Evolutionary conservation across 2,113 vertebrate species (phyloP).

Genomic region (Vulpes vulpes): DNA sequence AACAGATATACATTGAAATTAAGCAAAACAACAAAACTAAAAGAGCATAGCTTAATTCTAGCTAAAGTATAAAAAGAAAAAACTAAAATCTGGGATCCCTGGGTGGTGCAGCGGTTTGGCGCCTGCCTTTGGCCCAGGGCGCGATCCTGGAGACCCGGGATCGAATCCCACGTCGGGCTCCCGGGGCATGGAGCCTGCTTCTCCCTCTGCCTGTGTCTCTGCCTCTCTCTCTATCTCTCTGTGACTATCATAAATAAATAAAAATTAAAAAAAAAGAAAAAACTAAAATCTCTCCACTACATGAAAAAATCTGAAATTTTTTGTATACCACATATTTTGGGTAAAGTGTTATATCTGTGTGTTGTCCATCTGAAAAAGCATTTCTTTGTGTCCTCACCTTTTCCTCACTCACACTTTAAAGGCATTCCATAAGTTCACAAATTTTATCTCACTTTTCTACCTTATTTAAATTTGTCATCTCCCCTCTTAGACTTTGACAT

Average conservation of each 20-base stretch:
- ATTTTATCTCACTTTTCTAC: neutral
- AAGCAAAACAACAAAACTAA: neutral
- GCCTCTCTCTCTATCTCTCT: no score
- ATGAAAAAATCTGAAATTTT: neutral
- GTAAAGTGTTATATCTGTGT: neutral
- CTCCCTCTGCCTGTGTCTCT: no score
- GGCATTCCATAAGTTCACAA: neutral
- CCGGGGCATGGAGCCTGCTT: no score
- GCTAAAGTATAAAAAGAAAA: neutral
- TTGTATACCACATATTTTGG: neutral
- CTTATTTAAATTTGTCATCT: neutral
- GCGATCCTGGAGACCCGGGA: no score
- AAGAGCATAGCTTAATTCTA: neutral
- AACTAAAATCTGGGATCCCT: neutral
- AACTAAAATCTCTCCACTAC: neutral
- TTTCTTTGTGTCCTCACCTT: neutral
- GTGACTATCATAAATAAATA: no score
- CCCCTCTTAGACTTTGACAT: neutral
- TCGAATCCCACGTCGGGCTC: no score
- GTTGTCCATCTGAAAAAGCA: neutral
- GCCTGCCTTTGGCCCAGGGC: no score
- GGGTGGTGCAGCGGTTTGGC: no score
- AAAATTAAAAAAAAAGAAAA: no score
- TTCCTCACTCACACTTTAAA: neutral
- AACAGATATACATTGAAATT: neutral